These are phyloP conservation scores for Trichacis sp. DNA, from an alignment of 2,888 invertebrate genomes.

Conservation along the genomic window DNA sequence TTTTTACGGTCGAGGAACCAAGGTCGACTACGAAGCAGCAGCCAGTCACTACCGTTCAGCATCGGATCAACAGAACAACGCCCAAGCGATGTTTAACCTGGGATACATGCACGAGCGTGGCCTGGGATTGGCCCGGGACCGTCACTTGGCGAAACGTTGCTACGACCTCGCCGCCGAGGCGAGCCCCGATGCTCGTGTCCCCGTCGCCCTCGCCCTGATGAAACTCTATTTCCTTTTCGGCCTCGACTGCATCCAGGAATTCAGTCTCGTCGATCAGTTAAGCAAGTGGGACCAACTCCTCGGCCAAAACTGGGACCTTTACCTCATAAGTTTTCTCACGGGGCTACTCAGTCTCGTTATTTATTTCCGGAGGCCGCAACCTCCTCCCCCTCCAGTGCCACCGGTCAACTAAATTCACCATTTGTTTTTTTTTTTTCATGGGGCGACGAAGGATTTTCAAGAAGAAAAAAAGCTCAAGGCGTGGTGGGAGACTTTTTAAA, in stretches of 20 bases:
- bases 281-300: constrained; percentile 79
- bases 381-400: constrained; percentile 52
- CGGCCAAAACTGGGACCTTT: constrained; percentile 94
- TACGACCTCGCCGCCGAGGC: constrained; percentile 97
- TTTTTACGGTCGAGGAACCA: constrained; percentile 96
- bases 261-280: constrained; percentile 70
- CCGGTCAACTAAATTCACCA: constrained; percentile 53
- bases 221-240: constrained; percentile 84
- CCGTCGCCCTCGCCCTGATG: constrained; percentile 90
- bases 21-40: constrained; percentile 89
- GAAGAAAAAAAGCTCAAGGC: no score
- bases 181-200: constrained; percentile 92
- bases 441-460: background rate
- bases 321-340: constrained; percentile 85
- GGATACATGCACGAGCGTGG: constrained; percentile 99
- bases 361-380: constrained; percentile 78
- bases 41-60: constrained; percentile 93
- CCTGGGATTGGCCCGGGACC: constrained; percentile 87
- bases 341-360: constrained; percentile 86
- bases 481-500: no score
- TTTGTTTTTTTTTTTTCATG: background rate
- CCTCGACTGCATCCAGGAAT: constrained; percentile 80
- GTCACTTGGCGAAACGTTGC: constrained; percentile 96
- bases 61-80: constrained; percentile 93
- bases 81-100: constrained; percentile 98